A percentile compares a stretch with the other conserved stretches of the same genome.
Conservation (phyloP, 2,113 vertebrate species). For the Syngnathus floridae region DNA sequence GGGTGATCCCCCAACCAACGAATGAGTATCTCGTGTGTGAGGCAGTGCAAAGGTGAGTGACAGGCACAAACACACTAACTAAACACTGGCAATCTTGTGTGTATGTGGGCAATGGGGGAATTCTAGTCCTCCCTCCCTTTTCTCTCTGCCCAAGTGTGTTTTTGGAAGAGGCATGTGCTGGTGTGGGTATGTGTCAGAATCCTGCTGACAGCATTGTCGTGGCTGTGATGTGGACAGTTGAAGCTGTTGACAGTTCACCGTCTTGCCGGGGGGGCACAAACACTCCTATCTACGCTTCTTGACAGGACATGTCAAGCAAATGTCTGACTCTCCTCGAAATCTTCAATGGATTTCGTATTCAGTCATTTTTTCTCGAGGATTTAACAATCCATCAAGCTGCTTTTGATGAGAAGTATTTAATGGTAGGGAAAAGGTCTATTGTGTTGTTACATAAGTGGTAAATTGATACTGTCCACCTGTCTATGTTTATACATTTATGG, state of each 20-base stretch:
- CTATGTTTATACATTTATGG: slow-evolving; percentile 42
- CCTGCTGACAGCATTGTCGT: slow-evolving; percentile 43
- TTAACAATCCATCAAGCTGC: background rate
- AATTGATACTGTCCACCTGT: background rate
- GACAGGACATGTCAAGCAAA: slow-evolving; percentile 12
- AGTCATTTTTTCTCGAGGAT: too few species aligned
- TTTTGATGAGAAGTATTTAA: too few species aligned
- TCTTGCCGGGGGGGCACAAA: slow-evolving; percentile 24
- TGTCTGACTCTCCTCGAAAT: slow-evolving; percentile 1
- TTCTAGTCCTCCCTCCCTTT: background rate
- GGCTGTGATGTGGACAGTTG: slow-evolving; percentile 36
- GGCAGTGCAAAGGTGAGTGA: slow-evolving; percentile 40
- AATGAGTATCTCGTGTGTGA: slow-evolving; percentile 7
- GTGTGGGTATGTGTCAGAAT: slow-evolving; percentile 4
- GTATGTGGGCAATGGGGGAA: slow-evolving; percentile 8
- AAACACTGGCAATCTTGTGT: slow-evolving; percentile 23
- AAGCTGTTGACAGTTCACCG: slow-evolving; percentile 51
- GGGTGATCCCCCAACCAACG: background rate
- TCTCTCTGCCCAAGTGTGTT: slow-evolving; percentile 15
- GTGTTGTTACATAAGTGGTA: background rate
- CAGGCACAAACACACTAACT: slow-evolving; percentile 45
- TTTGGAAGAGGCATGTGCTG: slow-evolving; percentile 20
- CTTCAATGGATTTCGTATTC: background rate
- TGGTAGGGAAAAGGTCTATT: background rate
- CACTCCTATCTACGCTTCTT: background rate